Base-by-base conservation (phyloP, 1,140 invertebrate species). In the Sminthurides bifidus region DNA sequence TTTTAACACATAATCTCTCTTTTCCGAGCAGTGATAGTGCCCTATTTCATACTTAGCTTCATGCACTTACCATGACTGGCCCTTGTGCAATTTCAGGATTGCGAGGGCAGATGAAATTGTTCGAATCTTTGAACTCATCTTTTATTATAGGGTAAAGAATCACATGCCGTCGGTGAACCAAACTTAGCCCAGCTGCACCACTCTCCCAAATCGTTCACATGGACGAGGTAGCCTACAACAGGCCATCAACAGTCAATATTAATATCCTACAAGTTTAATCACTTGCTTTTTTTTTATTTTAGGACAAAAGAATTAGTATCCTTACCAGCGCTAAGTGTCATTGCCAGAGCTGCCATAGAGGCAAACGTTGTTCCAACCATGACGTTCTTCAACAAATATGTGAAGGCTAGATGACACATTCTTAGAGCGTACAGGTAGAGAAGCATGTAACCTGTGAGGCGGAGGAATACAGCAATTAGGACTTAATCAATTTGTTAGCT, bases 131-230 rank as follows among this genome's bases (percentile, higher is more conserved):
- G 19, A 85, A 77, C 59, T 89, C 82, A 40, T 77, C 71, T 49
- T 75, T 75, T 37, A 84, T 64, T 12, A 91, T 65, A 17, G 80
- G 73, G 0, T 82, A 79, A 23, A 87, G 60, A 0, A 82, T 71
- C 86, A n/a, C 87, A 92, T 26, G 79, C 73, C 2, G 83, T 74
- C 0, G 87, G 85, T 4, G 85, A 88, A 17, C 81, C 69, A 59
- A 80, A 78, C 57, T 79, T 74, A 30, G 83, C 59, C 80, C 81
- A 85, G 33, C 73, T 74, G 60, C 79, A 74, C 59, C 81, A 81
- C 1, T 68, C 54, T 21, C 83, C 78, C 33, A 90, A 61, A 69
- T 90, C 86, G 21, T 76, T 73, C 1, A 79, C 70, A 63, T 89
- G 85, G 14, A 90, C 64, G 10, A 79, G 73, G 54, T 82, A 83